phyloP scores from a whole-genome alignment of 2,888 invertebrate species.

The Linyphia triangularis region DNA sequence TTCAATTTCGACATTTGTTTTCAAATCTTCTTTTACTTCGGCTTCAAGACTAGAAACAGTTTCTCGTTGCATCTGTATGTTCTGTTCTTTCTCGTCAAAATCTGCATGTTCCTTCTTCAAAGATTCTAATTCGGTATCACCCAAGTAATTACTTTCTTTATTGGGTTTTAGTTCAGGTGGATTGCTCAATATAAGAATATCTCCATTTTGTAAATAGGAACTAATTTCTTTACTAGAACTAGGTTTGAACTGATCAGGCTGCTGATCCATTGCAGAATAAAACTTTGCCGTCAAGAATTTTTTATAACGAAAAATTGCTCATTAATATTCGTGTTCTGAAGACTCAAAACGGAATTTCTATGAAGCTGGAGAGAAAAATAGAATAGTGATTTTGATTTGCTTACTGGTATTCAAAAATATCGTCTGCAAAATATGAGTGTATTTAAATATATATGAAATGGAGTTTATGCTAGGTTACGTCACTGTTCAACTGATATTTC shows the following conservation, averaged over 20 bases:
- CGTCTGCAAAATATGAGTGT: slow-evolving; percentile 3
- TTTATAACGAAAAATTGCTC: no score
- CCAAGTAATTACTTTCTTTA: not conserved
- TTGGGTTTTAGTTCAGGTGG: not conserved
- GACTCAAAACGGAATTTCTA: not conserved
- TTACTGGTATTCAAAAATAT: not conserved
- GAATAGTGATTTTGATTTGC: not conserved
- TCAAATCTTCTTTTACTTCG: not conserved
- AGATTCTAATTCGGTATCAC: not conserved
- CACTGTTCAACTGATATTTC: no score
- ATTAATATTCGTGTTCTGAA: no score
- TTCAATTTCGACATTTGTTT: not conserved
- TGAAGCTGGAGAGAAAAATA: not conserved
- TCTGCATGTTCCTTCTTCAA: not conserved
- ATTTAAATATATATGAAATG: no score
- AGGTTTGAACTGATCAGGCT: no score
- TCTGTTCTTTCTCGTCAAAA: not conserved
- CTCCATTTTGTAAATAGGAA: not conserved
- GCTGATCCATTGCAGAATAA: not conserved
- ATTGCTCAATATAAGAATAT: not conserved
- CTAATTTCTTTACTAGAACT: no score
- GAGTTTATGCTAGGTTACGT: no score
- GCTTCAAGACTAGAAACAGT: not conserved
- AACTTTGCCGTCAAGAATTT: no score
- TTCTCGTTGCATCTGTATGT: not conserved